phyloP scores from a whole-genome alignment of 1,140 invertebrate genomes.

The Lepidurus arcticus region DNA sequence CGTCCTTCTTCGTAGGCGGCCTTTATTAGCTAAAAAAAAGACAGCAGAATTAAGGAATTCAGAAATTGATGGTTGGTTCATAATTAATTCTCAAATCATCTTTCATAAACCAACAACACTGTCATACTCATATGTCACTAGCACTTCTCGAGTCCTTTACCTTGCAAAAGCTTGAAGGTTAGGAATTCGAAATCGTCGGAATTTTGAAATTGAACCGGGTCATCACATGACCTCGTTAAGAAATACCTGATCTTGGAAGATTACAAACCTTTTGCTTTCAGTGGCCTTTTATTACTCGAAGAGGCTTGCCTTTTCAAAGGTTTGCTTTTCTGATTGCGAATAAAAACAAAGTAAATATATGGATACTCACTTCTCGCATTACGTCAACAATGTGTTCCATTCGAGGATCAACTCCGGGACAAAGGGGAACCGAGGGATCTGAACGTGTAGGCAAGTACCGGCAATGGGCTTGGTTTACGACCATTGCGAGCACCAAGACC shows the following conservation, averaged over 20 bases:
- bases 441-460: conserved; percentile 34
- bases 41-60: neutral
- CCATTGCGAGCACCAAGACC: neutral
- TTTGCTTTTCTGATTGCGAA: neutral
- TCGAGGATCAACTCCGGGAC: conserved; percentile 33
- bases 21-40: neutral
- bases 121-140: too few species aligned
- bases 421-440: conserved; percentile 28
- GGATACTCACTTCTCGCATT: conserved; percentile 9
- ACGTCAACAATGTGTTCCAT: conserved; percentile 30
- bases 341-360: neutral
- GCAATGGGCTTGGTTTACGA: conserved; percentile 20
- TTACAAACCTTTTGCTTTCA: neutral
- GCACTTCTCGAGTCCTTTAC: too few species aligned
- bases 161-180: too few species aligned
- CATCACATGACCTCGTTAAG: conserved; percentile 11
- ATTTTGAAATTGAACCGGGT: neutral
- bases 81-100: neutral
- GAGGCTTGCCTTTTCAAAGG: neutral
- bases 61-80: neutral
- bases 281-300: neutral
- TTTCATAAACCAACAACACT: too few species aligned
- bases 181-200: neutral
- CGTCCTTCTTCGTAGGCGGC: neutral
- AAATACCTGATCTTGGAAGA: neutral